These are phyloP conservation scores for Scleropages formosus DNA, from an alignment of 2,797 vertebrate genomes.

Conservation along the genomic window DNA sequence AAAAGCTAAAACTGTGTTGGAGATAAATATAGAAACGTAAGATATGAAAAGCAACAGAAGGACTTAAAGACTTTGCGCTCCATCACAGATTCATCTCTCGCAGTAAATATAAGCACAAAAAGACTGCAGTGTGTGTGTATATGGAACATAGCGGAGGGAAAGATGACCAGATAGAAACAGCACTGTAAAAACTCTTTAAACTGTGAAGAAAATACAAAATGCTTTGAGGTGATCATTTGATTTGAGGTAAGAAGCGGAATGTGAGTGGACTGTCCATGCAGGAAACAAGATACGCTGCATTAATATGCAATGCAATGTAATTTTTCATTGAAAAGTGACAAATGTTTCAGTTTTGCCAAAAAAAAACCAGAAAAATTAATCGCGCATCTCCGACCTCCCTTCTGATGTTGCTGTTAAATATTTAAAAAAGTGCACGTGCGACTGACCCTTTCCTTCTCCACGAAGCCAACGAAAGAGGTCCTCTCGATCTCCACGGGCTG, in stretches of 20 bases:
- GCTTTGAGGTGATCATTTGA: not conserved
- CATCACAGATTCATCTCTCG: too few species aligned
- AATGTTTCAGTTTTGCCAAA: not conserved
- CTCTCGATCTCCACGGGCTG: constrained; percentile 82
- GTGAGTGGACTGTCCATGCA: not conserved
- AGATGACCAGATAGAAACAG: too few species aligned
- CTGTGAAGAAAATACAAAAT: not conserved
- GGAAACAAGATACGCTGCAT: not conserved
- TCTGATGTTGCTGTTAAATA: not conserved
- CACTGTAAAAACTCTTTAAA: not conserved
- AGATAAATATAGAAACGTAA: too few species aligned
- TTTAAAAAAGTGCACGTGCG: not conserved
- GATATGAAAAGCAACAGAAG: too few species aligned
- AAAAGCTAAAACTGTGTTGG: too few species aligned
- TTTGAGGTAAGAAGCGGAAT: not conserved
- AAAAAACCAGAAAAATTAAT: constrained; percentile 13
- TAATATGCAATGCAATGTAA: not conserved
- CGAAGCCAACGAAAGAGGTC: constrained; percentile 80
- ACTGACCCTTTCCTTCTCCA: constrained; percentile 81
- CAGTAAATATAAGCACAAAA: too few species aligned
- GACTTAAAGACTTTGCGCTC: too few species aligned
- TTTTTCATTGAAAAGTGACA: not conserved
- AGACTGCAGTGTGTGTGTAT: too few species aligned
- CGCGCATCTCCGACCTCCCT: not conserved
- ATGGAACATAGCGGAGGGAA: too few species aligned